phyloP scores from a whole-genome alignment of 2,888 invertebrate genomes.

The Antheraea assamensis region DNA sequence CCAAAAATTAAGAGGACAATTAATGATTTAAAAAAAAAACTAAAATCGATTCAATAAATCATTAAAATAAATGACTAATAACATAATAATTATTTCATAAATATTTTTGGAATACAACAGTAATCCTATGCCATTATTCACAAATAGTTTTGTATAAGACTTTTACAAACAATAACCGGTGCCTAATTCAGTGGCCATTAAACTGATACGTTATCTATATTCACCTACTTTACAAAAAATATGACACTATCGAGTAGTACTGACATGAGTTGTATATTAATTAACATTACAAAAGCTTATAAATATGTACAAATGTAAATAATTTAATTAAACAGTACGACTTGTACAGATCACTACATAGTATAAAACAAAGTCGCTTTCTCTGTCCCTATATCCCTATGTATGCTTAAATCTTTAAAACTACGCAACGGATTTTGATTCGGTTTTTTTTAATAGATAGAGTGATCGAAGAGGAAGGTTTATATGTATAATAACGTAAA shows the following conservation, averaged over 20 bases:
- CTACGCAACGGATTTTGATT: too few species aligned
- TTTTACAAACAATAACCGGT: neutral
- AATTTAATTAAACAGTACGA: neutral
- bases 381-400: too few species aligned
- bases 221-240: slow-evolving; percentile 8
- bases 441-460: too few species aligned
- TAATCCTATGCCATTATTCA: neutral
- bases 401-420: too few species aligned
- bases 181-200: neutral
- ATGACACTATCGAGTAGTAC: neutral
- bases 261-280: neutral
- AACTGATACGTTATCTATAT: neutral
- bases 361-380: too few species aligned
- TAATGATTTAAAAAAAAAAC: too few species aligned
- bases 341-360: neutral
- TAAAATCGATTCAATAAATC: neutral
- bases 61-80: neutral
- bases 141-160: neutral
- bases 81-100: neutral
- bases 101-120: neutral
- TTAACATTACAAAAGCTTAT: neutral
- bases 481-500: too few species aligned
- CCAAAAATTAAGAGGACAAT: too few species aligned
- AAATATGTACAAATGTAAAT: neutral
- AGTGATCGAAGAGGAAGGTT: too few species aligned